phyloP scores from a whole-genome alignment of 2,888 invertebrate genomes.

The Rhorus exstirpatorius region DNA sequence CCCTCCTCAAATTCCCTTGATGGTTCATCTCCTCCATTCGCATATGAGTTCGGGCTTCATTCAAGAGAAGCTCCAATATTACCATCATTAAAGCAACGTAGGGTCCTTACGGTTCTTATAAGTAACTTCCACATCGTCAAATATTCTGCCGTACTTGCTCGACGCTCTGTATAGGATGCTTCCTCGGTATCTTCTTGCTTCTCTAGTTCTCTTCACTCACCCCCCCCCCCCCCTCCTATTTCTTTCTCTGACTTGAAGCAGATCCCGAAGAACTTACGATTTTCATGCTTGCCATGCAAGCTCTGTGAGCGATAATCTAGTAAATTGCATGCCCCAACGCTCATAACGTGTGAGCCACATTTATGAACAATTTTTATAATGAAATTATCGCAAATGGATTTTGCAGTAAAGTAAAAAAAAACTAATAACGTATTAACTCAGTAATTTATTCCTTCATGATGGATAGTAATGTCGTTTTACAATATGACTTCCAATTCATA shows the following conservation, averaged over 20 bases:
- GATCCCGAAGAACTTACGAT: not conserved
- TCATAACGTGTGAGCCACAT: not conserved
- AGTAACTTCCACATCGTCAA: conserved; percentile 25
- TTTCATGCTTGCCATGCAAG: conserved; percentile 3
- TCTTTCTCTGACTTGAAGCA: not conserved
- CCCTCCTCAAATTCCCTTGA: conserved; percentile 37
- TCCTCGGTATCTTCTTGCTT: conserved; percentile 20
- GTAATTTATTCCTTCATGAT: not conserved
- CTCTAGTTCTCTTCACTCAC: not conserved
- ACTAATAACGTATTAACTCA: too few species aligned
- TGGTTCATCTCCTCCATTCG: conserved; percentile 54
- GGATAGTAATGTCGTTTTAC: too few species aligned
- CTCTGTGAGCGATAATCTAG: not conserved
- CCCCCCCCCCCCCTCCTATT: not conserved
- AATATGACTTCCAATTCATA: not conserved
- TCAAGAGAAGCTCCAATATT: conserved; percentile 44
- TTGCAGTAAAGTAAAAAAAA: not conserved
- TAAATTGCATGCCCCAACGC: not conserved
- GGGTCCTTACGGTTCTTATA: conserved; percentile 12
- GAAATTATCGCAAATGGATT: too few species aligned
- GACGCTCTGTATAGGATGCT: not conserved
- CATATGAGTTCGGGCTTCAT: conserved; percentile 46
- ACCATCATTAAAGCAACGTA: conserved; percentile 44
- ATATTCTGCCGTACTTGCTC: conserved; percentile 33
- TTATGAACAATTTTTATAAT: not conserved